phyloP scores from a whole-genome alignment of 2,888 invertebrate genomes.

The Scaptomyza tumidula region DNA sequence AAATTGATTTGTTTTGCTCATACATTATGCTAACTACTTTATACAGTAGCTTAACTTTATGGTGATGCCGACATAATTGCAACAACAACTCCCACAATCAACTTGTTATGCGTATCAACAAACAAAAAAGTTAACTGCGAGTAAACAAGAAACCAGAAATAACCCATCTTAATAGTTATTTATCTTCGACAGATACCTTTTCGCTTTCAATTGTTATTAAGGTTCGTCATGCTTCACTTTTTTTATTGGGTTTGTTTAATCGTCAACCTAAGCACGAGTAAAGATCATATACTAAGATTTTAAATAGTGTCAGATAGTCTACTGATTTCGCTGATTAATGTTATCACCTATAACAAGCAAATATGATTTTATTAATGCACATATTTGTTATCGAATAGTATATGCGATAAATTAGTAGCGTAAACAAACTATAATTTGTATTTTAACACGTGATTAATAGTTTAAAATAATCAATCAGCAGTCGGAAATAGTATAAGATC shows the following conservation, averaged over 20 bases:
- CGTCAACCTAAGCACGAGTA: no score
- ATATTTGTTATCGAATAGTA: background rate
- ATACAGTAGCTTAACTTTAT: background rate
- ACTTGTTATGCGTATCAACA: background rate
- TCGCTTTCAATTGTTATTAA: background rate
- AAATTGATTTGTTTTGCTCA: constrained; percentile 2
- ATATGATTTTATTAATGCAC: background rate
- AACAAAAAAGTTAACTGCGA: no score
- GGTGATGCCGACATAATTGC: background rate
- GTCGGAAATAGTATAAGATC: background rate
- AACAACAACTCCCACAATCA: background rate
- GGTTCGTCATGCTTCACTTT: background rate
- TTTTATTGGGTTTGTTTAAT: no score
- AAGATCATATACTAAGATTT: background rate
- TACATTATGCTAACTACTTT: background rate
- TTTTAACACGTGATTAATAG: background rate
- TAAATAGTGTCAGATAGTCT: background rate
- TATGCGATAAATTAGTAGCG: background rate
- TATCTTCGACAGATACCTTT: background rate
- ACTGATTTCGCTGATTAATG: background rate
- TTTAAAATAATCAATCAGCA: background rate
- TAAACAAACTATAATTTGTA: background rate
- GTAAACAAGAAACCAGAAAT: background rate
- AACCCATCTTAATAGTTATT: background rate
- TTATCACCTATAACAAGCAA: no score